Evolutionary conservation across 2,888 invertebrate species (phyloP).

Genomic region (Tribolium freemani): DNA sequence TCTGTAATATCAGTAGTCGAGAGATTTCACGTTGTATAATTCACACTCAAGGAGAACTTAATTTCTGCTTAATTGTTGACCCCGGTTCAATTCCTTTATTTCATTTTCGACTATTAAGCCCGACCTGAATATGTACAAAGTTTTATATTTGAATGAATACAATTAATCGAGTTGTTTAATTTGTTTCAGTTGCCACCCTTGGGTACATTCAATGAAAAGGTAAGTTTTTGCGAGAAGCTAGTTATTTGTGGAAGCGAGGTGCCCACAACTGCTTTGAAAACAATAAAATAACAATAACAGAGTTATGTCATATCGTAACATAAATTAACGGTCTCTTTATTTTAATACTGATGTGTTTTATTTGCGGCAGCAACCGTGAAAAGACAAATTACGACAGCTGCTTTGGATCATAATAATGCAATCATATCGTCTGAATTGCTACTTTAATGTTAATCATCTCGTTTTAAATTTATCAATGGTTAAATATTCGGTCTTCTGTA

Average conservation of each 20-base stretch:
- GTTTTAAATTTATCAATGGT: neutral
- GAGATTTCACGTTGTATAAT: constrained; percentile 5
- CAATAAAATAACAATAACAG: constrained; percentile 11
- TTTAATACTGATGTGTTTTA: constrained; percentile 11
- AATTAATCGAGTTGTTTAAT: constrained; percentile 33
- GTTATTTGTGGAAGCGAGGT: constrained; percentile 3
- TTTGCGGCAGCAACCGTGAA: constrained; percentile 4
- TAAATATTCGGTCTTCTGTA: neutral
- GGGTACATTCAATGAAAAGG: constrained; percentile 66
- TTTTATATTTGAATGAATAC: constrained; percentile 3
- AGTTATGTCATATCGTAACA: constrained; percentile 11
- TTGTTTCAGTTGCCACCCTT: constrained; percentile 65
- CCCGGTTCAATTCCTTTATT: constrained; percentile 6
- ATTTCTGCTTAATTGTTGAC: constrained; percentile 21
- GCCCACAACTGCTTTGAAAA: constrained; percentile 4
- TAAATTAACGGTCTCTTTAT: constrained; percentile 4
- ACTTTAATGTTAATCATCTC: neutral
- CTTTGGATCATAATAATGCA: constrained; percentile 4
- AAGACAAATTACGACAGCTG: constrained; percentile 11
- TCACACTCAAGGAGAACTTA: constrained; percentile 12
- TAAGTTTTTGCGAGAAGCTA: constrained; percentile 50
- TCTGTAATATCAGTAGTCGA: neutral
- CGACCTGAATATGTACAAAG: constrained; percentile 9
- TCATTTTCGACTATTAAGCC: neutral
- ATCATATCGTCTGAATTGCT: neutral